A percentile compares a stretch with the other conserved stretches of the same genome.
phyloP scores from a whole-genome alignment of 2,888 invertebrate genomes.

The Phania funesta region DNA sequence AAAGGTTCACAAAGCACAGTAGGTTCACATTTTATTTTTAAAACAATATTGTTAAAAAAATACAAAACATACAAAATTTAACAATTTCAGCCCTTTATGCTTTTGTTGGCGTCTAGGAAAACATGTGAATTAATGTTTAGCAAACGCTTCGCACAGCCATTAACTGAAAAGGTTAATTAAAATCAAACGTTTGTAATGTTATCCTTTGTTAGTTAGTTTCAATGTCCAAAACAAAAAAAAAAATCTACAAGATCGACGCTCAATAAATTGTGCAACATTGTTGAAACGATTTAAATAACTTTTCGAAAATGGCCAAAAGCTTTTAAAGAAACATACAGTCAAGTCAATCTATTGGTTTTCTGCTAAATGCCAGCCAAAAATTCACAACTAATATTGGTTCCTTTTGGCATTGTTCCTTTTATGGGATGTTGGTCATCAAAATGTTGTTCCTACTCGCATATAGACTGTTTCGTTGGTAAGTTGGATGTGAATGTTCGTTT shows the following conservation, averaged over 20 bases:
- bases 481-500: slow-evolving; percentile 1
- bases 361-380: slow-evolving; percentile 2
- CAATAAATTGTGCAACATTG: slow-evolving; percentile 66
- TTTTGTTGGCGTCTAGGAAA: slow-evolving; percentile 23
- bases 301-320: slow-evolving; percentile 66
- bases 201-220: slow-evolving; percentile 21
- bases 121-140: slow-evolving; percentile 49
- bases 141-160: slow-evolving; percentile 40
- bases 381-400: slow-evolving; percentile 34
- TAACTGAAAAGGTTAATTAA: slow-evolving; percentile 64
- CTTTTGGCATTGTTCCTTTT: slow-evolving; percentile 59
- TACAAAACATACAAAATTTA: not conserved
- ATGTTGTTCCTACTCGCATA: slow-evolving; percentile 12
- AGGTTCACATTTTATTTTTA: not conserved
- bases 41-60: slow-evolving; percentile 17
- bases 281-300: slow-evolving; percentile 61
- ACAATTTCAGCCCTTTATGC: slow-evolving; percentile 38
- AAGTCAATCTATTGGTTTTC: slow-evolving; percentile 43
- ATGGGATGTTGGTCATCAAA: slow-evolving; percentile 47
- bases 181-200: slow-evolving; percentile 63
- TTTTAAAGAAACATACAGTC: slow-evolving; percentile 60
- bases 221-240: slow-evolving; percentile 3
- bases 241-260: slow-evolving; percentile 4
- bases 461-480: not conserved
- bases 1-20: not conserved